phyloP scores from a whole-genome alignment of 2,113 vertebrate genomes.

The Macaca fascicularis region T2T-MFA8v1.1 NC_088379.1:142634001-142634500 shows the following conservation, averaged over 20 bases:
- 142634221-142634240: slow-evolving; percentile 85
- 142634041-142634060: slow-evolving; percentile 27
- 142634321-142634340: background rate
- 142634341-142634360: background rate
- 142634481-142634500: slow-evolving; percentile 82
- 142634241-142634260: slow-evolving; percentile 86
- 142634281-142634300: slow-evolving; percentile 79
- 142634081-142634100: slow-evolving; percentile 48
- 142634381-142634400: background rate
- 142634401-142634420: background rate
- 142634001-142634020: background rate
- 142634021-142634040: slow-evolving; percentile 19
- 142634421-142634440: background rate
- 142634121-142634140: slow-evolving; percentile 10
- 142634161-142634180: slow-evolving; percentile 84
- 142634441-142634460: slow-evolving; percentile 48
- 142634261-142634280: slow-evolving; percentile 83
- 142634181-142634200: slow-evolving; percentile 86
- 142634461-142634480: background rate
- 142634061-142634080: slow-evolving; percentile 57
- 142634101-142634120: background rate
- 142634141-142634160: slow-evolving; percentile 84
- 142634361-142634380: no score
- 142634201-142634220: slow-evolving; percentile 88
- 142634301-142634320: background rate